Base-by-base conservation (phyloP, 2,113 vertebrate species). In the Anguilla japonica region DNA sequence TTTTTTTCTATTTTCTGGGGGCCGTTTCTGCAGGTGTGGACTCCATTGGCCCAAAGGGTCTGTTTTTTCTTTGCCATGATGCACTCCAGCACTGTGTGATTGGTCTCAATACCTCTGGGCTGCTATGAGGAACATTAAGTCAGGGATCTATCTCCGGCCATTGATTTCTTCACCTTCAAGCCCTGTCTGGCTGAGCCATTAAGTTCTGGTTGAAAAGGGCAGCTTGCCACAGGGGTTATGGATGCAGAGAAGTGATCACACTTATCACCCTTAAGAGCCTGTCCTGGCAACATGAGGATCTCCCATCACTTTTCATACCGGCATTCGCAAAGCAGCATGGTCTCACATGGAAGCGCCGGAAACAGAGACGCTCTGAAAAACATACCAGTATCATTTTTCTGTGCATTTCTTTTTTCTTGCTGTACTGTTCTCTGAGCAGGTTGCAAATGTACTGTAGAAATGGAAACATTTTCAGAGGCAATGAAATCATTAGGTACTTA, bases 61-160 rank as follows among this genome's bases (percentile, higher is more conserved):
- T 67, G 79, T 13, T 81, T 84, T 84, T 22, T 57, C 43, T 34
- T 46, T 46, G 43, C 43, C 43, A 78, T 83, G 41, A 82, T 85
- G 34, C 60, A 34, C 75, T 88, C 78, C 79, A 57, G 41, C 75
- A 78, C 67, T 79, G n/a, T 71, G 67, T 71, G 60, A 34, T 79
- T 71, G 78, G 83, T 50, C 67, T 18, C 60, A 56, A 43, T 75
- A 57, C 53, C 20, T 82, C 87, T 75, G 81, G 81, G 88, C 79
- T 75, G 86, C 89, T 88, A 81, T 75, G 40, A 78, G 83, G 71
- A 41, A 79, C 20, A 56, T 57, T 22, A 85, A 88, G 87, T 88
- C 88, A 89, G 80, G 86, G 81, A 89, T 89, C 88, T 84, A 84
- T 87, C 39, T 82, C 29, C 53, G n/a, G 82, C 71, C 87, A 81